These are phyloP conservation scores for Scaptomyza cyrtandrae DNA, from an alignment of 2,888 invertebrate genomes.

Conservation along the genomic window DNA sequence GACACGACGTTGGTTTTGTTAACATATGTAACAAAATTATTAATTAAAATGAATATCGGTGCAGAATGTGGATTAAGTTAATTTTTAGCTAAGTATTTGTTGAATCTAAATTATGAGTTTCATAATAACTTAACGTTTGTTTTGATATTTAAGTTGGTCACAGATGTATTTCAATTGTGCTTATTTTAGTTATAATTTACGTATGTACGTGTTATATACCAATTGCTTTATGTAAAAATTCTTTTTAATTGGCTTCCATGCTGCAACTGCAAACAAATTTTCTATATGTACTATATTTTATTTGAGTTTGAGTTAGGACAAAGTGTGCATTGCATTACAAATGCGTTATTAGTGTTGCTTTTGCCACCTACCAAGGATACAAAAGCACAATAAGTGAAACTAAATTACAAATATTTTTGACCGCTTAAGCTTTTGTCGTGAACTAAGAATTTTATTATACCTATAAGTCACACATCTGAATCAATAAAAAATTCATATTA, in stretches of 20 bases:
- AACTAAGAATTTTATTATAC: conserved; percentile 68
- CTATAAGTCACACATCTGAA: conserved; percentile 45
- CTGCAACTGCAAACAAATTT: conserved; percentile 62
- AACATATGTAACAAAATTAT: conserved; percentile 27
- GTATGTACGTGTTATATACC: conserved; percentile 45
- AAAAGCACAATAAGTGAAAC: conserved; percentile 13
- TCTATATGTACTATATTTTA: conserved; percentile 51
- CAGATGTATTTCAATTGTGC: conserved; percentile 36
- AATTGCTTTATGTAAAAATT: conserved; percentile 68
- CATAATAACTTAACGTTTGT: conserved; percentile 50
- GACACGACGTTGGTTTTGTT: conserved; percentile 21
- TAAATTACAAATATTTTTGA: conserved; percentile 47
- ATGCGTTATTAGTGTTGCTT: conserved; percentile 62
- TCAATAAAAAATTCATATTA: conserved; percentile 44
- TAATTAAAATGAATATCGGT: conserved; percentile 30
- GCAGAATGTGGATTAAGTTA: conserved; percentile 54
- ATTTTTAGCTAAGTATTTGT: conserved; percentile 53
- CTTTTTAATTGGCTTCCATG: conserved; percentile 70
- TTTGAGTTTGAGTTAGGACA: conserved; percentile 57
- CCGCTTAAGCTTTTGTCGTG: conserved; percentile 63
- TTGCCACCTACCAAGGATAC: conserved; percentile 16
- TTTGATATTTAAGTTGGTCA: conserved; percentile 37
- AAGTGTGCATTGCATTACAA: conserved; percentile 74
- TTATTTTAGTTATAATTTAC: conserved; percentile 61
- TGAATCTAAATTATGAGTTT: conserved; percentile 70